Conservation (phyloP, 2,888 invertebrate species). For the Sesamia inferens region DNA sequence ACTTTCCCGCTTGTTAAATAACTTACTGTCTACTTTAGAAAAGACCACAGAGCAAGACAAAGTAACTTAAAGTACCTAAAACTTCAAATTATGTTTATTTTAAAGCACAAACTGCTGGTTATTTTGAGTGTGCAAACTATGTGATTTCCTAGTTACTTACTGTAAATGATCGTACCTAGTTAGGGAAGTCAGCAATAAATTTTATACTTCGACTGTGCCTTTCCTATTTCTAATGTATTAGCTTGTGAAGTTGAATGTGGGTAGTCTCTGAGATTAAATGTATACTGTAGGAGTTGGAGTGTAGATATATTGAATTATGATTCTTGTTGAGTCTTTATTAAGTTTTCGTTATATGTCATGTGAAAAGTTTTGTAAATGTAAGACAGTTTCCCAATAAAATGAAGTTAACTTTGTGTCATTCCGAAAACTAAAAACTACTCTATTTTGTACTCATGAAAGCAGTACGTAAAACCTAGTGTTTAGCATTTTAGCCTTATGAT, state of each 20-base stretch:
- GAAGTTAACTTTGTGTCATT: slow-evolving; percentile 76
- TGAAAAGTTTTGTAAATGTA: slow-evolving; percentile 72
- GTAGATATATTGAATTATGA: slow-evolving; percentile 73
- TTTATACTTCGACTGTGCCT: slow-evolving; percentile 90
- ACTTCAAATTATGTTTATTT: slow-evolving; percentile 63
- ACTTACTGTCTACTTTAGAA: slow-evolving; percentile 62
- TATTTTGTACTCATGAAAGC: slow-evolving; percentile 66
- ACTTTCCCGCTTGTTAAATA: slow-evolving; percentile 66
- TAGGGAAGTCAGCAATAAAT: slow-evolving; percentile 90
- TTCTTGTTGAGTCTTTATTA: slow-evolving; percentile 79
- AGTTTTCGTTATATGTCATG: slow-evolving; percentile 74
- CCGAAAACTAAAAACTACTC: slow-evolving; percentile 70
- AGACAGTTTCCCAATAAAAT: slow-evolving; percentile 70
- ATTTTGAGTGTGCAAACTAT: slow-evolving; percentile 64
- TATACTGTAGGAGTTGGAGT: slow-evolving; percentile 83
- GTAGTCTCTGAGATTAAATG: slow-evolving; percentile 83
- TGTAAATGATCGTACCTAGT: slow-evolving; percentile 79
- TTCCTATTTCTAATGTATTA: slow-evolving; percentile 90
- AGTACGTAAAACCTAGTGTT: slow-evolving; percentile 59
- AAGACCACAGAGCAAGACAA: slow-evolving; percentile 59
- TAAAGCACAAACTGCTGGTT: slow-evolving; percentile 63
- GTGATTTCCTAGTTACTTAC: slow-evolving; percentile 74
- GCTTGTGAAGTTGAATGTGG: slow-evolving; percentile 84
- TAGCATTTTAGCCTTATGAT: slow-evolving; percentile 69
- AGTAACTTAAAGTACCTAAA: slow-evolving; percentile 66